Base-by-base conservation (phyloP, 2,888 invertebrate genomes). In the Zhuqinia jingwanae region DNA sequence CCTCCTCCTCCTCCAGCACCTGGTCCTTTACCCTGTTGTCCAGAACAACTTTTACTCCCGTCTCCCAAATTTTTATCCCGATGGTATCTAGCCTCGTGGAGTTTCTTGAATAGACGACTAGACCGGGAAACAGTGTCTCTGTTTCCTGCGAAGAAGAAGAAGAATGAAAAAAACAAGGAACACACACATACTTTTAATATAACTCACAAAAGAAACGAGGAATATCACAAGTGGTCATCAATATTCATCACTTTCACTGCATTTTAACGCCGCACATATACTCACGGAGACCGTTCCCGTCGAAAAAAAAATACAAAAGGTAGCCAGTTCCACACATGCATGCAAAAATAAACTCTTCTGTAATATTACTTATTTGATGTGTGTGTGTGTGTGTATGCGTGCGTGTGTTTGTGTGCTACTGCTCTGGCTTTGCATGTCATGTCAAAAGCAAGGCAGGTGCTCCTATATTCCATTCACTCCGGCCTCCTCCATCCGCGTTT, bases 81-180 rank as follows among this genome's bases (percentile, higher is more conserved):
- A 58, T 91, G 90, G 85, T 91, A 89, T 17, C 91, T 89, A 17
- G 91, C 91, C 77, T 91, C 91, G 65, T 91, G 91, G 3, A 91
- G 88, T 79, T 91, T 91, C 76, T 90, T 91, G 87, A 91, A 91
- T 27, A 91, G 90, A 10, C 91, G 89, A 81, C 91, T 91, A 30
- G 90, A 90, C 36, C 91, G 80, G 20, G 91, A 91, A 22, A 88
- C 87, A 13, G 89, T 83, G 68, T 91, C 90, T 45, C 90, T 81
- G 20, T 87, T 65, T 30, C 90, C 91, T 53, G 53, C 25, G 45
- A 42, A 11, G 17, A 17, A n/a, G 11, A 47, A n/a, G 11, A n/a
- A 36, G 2, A 65, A 10, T 65, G 10, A 17, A 5, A 30, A 68
- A 68, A 20, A 36, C 8, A 36, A 68, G 68, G 22, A 68, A 84